Conservation (phyloP, 1,140 invertebrate genomes). For the Drosophila auraria region DNA sequence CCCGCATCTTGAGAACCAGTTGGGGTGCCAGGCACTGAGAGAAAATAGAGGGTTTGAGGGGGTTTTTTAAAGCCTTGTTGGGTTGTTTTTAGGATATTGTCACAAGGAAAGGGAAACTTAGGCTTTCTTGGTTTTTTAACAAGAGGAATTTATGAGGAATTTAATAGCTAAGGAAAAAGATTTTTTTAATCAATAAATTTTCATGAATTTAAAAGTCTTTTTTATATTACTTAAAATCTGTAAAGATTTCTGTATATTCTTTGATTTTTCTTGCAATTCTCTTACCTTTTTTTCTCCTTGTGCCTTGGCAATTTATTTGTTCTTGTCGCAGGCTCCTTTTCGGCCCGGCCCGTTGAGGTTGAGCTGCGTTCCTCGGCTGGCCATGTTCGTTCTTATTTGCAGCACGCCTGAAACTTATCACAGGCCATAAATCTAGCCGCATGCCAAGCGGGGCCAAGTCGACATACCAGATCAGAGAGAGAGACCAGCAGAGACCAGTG, state of each 20-base stretch:
- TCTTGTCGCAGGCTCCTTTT: slow-evolving; percentile 73
- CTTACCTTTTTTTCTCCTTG: slow-evolving; percentile 28
- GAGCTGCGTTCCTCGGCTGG: slow-evolving; percentile 55
- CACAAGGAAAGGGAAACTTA: background rate
- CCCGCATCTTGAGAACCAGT: slow-evolving; percentile 54
- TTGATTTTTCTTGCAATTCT: background rate
- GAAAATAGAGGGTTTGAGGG: background rate
- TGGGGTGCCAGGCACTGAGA: slow-evolving; percentile 30
- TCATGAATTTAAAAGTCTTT: no score
- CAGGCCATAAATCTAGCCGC: slow-evolving; percentile 77
- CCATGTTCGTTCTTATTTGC: slow-evolving; percentile 72
- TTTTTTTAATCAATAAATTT: no score
- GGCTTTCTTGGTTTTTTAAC: background rate
- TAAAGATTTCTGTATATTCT: background rate
- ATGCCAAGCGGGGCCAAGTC: slow-evolving; percentile 59
- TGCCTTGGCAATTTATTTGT: slow-evolving; percentile 72
- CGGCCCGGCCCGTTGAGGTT: slow-evolving; percentile 43
- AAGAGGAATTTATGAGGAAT: no score
- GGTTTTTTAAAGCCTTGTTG: no score
- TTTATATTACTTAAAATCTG: no score
- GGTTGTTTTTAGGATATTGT: background rate
- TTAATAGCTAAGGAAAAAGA: no score
- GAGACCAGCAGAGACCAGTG: slow-evolving; percentile 18
- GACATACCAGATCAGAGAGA: slow-evolving; percentile 31
- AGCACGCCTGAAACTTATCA: slow-evolving; percentile 82